Evolutionary conservation across 2,888 invertebrate genomes (phyloP), one percentile per base, ranked within the genome.

Genomic region (Brenthis hecate): DNA sequence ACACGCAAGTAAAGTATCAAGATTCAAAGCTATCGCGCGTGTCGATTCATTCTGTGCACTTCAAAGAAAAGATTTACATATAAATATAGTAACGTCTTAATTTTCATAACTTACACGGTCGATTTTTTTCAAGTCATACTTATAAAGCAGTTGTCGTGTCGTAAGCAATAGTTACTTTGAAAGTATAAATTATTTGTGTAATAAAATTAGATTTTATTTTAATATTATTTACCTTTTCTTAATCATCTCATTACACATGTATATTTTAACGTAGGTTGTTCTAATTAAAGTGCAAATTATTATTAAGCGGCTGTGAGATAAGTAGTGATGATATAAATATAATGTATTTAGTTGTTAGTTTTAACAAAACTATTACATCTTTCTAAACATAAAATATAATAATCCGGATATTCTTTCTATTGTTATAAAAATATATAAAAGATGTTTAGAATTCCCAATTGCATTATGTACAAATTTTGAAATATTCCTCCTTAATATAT

Each of bases 291-390:
- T 63, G 63, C 62, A 68, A 68, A 63, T 43, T 63, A 57, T 67
- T 58, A 48, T 61, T 55, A 65, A 55, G 56, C 28, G 68, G 68
- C 68, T 68, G 68, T 68, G 68, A 68, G 54, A 58, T 58, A 68
- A 53, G 56, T 68, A 68, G 54, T 66, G 50, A 55, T 66, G 50
- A 55, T 48, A 61, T 55, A 66, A 32, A 58, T 53, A 54, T 65
- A 43, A 50, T 28, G 28, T 28, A 19, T 19, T 19, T 19, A 28
- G 28, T 8, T 32, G 28, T 53, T 23, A 23, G 43, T 19, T 5
- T 32, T n/a, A 14, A 47, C 43, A 57, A 6, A 57, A 57, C 23
- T 57, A 43, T 57, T 51, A 65, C 23, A 50, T 58, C 51, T 47
- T 56, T 57, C 13, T 43, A 53, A 47, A 53, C 14, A 50, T 43